Evolutionary conservation across 2,888 invertebrate genomes (phyloP).

Genomic region (Synergus umbraculus): DNA sequence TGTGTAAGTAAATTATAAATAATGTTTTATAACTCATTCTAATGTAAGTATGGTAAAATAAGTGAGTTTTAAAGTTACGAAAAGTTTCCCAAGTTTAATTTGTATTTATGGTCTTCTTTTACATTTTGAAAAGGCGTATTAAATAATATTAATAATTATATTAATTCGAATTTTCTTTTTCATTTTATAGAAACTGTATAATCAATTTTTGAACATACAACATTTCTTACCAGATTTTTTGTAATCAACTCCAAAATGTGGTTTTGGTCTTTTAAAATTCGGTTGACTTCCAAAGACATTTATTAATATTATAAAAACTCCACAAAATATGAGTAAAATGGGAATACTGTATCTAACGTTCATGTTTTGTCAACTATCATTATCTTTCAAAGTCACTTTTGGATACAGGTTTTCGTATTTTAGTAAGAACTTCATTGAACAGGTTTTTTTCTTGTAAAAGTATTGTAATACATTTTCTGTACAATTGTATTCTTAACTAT

Average conservation of each 20-base stretch:
- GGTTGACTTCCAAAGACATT: slow-evolving; percentile 19
- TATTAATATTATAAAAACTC: slow-evolving; percentile 19
- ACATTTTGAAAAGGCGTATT: no score
- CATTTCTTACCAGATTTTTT: slow-evolving; percentile 11
- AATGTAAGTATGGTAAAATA: no score
- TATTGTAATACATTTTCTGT: not conserved
- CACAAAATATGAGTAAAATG: slow-evolving; percentile 24
- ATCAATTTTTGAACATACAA: not conserved
- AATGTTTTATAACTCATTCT: no score
- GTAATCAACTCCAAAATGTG: not conserved
- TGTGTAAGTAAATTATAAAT: no score
- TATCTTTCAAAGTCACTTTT: not conserved
- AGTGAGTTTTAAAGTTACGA: no score
- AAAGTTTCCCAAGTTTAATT: no score
- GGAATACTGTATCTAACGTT: slow-evolving; percentile 28
- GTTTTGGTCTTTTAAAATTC: slow-evolving; percentile 14
- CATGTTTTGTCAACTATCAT: slow-evolving; percentile 14
- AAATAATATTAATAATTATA: no score
- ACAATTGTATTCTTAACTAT: not conserved
- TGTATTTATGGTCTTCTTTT: no score
- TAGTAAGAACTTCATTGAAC: not conserved
- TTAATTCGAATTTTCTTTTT: no score
- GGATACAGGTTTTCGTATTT: not conserved
- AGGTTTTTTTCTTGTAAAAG: not conserved
- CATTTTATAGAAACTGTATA: no score